phyloP scores from a whole-genome alignment of 2,888 invertebrate genomes.

The Drosophila koepferae region DNA sequence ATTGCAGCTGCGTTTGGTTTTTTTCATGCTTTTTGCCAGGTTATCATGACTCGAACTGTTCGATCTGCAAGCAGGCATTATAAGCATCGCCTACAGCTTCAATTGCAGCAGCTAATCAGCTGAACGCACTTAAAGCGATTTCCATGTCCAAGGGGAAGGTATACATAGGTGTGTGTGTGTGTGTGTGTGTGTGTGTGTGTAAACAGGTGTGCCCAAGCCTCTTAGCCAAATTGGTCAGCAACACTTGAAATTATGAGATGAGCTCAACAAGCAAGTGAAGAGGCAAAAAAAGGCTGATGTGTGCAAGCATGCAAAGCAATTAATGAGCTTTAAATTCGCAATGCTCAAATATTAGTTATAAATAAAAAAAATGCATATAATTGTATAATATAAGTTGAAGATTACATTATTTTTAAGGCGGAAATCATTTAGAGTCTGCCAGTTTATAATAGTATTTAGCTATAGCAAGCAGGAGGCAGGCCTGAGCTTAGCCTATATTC shows the following conservation, averaged over 20 bases:
- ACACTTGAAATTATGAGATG: conserved; percentile 22
- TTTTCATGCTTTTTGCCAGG: conserved; percentile 22
- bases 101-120: conserved; percentile 50
- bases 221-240: conserved; percentile 38
- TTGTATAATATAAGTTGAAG: conserved; percentile 2
- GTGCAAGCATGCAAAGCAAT: conserved; percentile 7
- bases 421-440: not conserved
- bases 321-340: conserved; percentile 18
- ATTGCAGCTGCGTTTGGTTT: conserved; percentile 62
- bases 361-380: not conserved
- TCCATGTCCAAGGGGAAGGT: conserved; percentile 28
- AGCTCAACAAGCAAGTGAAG: not conserved
- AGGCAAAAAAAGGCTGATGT: not conserved
- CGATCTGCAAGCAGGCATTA: conserved; percentile 46
- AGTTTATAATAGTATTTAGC: not conserved
- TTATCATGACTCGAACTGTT: conserved; percentile 66
- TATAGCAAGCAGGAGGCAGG: no score
- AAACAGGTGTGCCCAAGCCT: conserved; percentile 42
- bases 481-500: no score
- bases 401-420: not conserved
- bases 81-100: conserved; percentile 38
- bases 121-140: conserved; percentile 76
- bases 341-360: not conserved
- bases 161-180: not conserved
- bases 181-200: conserved; percentile 10